phyloP scores from a whole-genome alignment of 1,140 invertebrate species.

The Cotesia typhae region DNA sequence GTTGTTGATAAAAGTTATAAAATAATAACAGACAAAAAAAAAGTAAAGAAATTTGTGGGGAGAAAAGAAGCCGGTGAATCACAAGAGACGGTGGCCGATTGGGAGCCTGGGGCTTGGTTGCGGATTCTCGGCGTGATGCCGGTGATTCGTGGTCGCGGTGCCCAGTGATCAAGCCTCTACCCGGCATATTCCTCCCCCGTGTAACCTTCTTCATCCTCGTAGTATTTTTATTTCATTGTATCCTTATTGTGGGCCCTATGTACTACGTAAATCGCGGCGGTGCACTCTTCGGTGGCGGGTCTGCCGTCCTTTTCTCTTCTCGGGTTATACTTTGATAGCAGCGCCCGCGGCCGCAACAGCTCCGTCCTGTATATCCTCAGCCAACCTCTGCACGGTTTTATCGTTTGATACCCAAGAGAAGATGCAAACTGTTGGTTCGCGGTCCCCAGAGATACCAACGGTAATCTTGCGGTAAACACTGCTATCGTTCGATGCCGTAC shows the following conservation, averaged over 20 bases:
- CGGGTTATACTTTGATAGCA: constrained; percentile 33
- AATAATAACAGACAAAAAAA: constrained; percentile 37
- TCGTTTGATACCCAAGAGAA: constrained; percentile 29
- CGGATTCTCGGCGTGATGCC: constrained; percentile 64
- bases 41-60: constrained; percentile 39
- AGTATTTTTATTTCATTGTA: background rate
- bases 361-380: too few relatives aligned
- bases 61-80: constrained; percentile 33
- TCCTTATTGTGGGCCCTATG: background rate
- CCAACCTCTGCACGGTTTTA: constrained; percentile 16
- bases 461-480: constrained; percentile 65
- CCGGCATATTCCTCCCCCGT: constrained; percentile 55
- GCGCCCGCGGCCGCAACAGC: constrained; percentile 35
- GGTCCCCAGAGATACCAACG: constrained; percentile 35
- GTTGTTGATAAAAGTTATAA: constrained; percentile 47
- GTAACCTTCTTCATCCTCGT: constrained; percentile 40
- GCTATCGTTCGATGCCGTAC: constrained; percentile 63
- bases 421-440: constrained; percentile 4
- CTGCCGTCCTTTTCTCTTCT: background rate
- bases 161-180: constrained; percentile 62
- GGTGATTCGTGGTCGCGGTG: constrained; percentile 64
- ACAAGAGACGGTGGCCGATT: constrained; percentile 60
- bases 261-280: background rate
- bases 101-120: constrained; percentile 64
- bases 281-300: constrained; percentile 19